These are phyloP conservation scores for Spisula subtruncata DNA, from an alignment of 2,888 invertebrate species.

Conservation along the genomic window DNA sequence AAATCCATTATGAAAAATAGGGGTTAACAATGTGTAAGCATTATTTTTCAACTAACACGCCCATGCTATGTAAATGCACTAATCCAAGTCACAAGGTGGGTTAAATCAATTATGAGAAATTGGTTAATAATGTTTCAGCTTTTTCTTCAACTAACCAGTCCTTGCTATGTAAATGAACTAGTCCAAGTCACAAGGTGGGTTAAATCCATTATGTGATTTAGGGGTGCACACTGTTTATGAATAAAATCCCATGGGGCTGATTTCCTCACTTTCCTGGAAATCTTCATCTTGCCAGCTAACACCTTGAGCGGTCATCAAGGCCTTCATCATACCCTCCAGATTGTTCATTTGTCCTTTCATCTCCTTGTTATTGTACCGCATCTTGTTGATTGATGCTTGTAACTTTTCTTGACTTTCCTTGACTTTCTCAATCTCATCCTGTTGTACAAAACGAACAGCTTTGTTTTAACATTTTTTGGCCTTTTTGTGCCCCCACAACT, in stretches of 20 bases:
- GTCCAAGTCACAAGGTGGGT: too few species aligned
- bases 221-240: conserved; percentile 54
- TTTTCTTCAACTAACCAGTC: too few species aligned
- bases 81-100: not conserved
- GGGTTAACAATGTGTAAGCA: too few species aligned
- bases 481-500: too few species aligned
- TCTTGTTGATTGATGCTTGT: conserved; percentile 77
- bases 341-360: conserved; percentile 80
- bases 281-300: conserved; percentile 85
- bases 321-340: conserved; percentile 84
- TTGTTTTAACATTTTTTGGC: too few species aligned
- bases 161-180: too few species aligned
- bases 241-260: conserved; percentile 67
- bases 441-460: not conserved
- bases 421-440: conserved; percentile 85
- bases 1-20: not conserved
- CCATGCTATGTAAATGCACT: conserved; percentile 7
- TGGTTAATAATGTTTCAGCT: too few species aligned
- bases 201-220: too few species aligned
- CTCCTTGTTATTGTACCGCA: conserved; percentile 81
- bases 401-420: conserved; percentile 83
- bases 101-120: not conserved
- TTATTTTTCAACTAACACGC: not conserved
- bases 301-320: conserved; percentile 77
- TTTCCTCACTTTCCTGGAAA: conserved; percentile 78